A percentile compares a stretch with the other conserved stretches of the same genome.
Conservation (phyloP, 2,888 invertebrate genomes). For the Mystacides longicornis region DNA sequence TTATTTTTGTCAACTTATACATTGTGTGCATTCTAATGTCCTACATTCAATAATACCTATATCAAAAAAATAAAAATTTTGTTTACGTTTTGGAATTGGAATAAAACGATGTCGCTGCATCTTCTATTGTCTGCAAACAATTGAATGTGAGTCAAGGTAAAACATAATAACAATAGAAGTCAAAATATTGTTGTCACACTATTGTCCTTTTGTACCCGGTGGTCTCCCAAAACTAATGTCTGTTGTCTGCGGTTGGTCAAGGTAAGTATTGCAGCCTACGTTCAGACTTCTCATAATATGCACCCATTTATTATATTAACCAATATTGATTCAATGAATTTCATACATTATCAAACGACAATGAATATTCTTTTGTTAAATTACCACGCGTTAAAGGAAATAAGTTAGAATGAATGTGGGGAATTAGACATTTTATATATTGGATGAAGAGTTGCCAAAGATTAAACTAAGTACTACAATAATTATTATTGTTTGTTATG, state of each 20-base stretch:
- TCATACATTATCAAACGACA: not conserved
- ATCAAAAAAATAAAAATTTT: not conserved
- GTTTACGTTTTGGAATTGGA: not conserved
- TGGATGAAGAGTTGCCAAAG: too few relatives aligned
- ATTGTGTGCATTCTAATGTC: not conserved
- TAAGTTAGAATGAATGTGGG: too few relatives aligned
- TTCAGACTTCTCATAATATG: too few relatives aligned
- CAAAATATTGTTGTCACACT: not conserved
- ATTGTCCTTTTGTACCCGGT: not conserved
- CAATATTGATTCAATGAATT: conserved; percentile 2
- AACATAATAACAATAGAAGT: conserved; percentile 1
- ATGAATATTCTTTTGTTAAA: too few relatives aligned
- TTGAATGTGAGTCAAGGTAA: conserved; percentile 5
- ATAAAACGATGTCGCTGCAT: not conserved
- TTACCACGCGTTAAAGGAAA: too few relatives aligned
- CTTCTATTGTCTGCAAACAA: conserved; percentile 2
- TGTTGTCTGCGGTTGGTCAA: not conserved
- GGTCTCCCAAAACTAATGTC: not conserved
- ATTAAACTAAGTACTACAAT: too few relatives aligned
- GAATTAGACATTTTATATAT: too few relatives aligned
- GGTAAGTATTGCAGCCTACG: too few relatives aligned
- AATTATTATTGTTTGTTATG: too few relatives aligned
- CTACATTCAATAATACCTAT: not conserved
- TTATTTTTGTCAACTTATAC: not conserved
- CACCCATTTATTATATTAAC: too few relatives aligned